Percentiles rank a stretch among this genome's conserved stretches.
Evolutionary conservation across 2,797 vertebrate genomes (phyloP).

Genomic region (Podarcis lilfordi): DNA sequence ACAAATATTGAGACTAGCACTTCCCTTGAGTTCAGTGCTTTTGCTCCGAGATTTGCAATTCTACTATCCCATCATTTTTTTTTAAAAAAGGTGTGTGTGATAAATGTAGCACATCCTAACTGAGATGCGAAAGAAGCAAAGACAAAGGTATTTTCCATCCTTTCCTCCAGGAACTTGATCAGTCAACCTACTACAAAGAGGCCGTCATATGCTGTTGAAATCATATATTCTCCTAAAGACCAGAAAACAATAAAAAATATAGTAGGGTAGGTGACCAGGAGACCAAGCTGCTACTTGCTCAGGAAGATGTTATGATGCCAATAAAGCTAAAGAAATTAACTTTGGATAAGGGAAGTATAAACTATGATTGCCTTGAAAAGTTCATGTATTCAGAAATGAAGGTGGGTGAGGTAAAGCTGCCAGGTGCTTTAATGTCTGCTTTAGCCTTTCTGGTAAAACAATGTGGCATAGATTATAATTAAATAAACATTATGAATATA

Average conservation of each 20-base stretch:
- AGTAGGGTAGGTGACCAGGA: constrained; percentile 18
- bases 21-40: constrained; percentile 8
- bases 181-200: constrained; percentile 24
- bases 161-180: constrained; percentile 4
- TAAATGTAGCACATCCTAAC: constrained; percentile 17
- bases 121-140: background rate
- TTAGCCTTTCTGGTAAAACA: background rate
- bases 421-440: constrained; percentile 1
- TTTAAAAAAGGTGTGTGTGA: background rate
- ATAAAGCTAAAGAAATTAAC: constrained; percentile 42
- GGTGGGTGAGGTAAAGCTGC: background rate
- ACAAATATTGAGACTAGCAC: constrained; percentile 18
- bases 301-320: constrained; percentile 52
- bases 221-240: constrained; percentile 32
- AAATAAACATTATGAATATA: background rate
- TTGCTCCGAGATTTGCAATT: constrained; percentile 26
- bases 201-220: background rate
- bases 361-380: background rate
- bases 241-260: constrained; percentile 41
- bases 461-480: background rate
- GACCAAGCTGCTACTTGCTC: constrained; percentile 29
- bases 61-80: background rate
- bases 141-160: background rate
- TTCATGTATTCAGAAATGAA: background rate
- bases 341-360: constrained; percentile 58